phyloP scores from a whole-genome alignment of 2,888 invertebrate species.

The Sarcophaga rosellei region DNA sequence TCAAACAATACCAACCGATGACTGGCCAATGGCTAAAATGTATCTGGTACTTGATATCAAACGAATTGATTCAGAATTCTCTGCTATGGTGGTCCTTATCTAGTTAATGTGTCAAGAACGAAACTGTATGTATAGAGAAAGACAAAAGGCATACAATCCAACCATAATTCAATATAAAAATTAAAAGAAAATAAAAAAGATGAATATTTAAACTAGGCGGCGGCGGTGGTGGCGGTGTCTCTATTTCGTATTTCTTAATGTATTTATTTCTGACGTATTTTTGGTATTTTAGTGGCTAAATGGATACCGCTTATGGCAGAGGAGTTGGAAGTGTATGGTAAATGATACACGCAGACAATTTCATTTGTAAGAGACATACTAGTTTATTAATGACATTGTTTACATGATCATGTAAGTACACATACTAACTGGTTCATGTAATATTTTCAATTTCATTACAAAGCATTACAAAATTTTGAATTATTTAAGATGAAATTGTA shows the following conservation, averaged over 20 bases:
- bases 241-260: no score
- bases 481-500: neutral
- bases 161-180: conserved; percentile 61
- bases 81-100: conserved; percentile 66
- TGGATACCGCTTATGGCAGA: neutral
- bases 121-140: conserved; percentile 48
- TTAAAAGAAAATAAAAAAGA: conserved; percentile 40
- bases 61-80: conserved; percentile 36
- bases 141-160: neutral
- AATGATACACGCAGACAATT: conserved; percentile 38
- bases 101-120: conserved; percentile 65
- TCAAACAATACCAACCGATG: conserved; percentile 25
- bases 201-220: conserved; percentile 42
- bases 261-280: conserved; percentile 2
- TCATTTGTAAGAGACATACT: conserved; percentile 34
- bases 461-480: neutral
- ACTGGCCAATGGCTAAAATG: conserved; percentile 22
- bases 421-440: no score
- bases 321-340: conserved; percentile 11
- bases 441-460: no score
- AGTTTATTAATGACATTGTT: conserved; percentile 36
- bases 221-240: neutral
- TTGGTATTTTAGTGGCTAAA: neutral
- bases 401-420: neutral
- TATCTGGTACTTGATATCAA: neutral